A percentile compares a stretch with the other conserved stretches of the same genome.
Conservation (phyloP, 2,797 vertebrate genomes). For the Danio albolineatus region DNA sequence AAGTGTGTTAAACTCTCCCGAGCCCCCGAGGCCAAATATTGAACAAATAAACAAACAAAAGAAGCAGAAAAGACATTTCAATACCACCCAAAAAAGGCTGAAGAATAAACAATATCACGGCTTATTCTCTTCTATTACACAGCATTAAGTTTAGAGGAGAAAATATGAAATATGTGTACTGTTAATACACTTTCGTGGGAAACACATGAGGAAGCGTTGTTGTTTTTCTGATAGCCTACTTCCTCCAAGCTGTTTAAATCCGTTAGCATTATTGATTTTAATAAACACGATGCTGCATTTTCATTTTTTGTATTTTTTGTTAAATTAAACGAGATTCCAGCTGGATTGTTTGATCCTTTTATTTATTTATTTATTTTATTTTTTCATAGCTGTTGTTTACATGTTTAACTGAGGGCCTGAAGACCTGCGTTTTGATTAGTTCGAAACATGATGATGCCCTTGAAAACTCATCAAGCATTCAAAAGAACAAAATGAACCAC, state of each 20-base stretch:
- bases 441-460: slow-evolving; percentile 6
- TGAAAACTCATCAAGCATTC: slow-evolving; percentile 12
- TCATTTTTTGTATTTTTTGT: not conserved
- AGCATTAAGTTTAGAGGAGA: not conserved
- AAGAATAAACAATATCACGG: not conserved
- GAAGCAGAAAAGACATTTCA: not conserved
- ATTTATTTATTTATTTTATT: too few relatives aligned
- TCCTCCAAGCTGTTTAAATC: not conserved
- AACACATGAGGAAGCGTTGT: not conserved
- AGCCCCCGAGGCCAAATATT: not conserved
- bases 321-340: not conserved
- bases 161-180: not conserved
- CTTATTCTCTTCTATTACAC: not conserved
- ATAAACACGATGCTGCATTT: slow-evolving; percentile 2
- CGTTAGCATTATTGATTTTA: slow-evolving; percentile 20
- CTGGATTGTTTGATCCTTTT: slow-evolving; percentile 16
- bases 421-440: slow-evolving; percentile 3
- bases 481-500: slow-evolving; percentile 9
- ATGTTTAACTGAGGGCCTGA: not conserved
- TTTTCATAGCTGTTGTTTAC: not conserved
- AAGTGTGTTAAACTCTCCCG: not conserved
- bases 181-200: not conserved
- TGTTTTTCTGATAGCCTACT: not conserved
- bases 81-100: too few relatives aligned
- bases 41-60: slow-evolving; percentile 22